Evolutionary conservation across 1,140 invertebrate genomes (phyloP), one percentile per base, ranked within the genome.

Genomic region (Asbolus verrucosus): DNA sequence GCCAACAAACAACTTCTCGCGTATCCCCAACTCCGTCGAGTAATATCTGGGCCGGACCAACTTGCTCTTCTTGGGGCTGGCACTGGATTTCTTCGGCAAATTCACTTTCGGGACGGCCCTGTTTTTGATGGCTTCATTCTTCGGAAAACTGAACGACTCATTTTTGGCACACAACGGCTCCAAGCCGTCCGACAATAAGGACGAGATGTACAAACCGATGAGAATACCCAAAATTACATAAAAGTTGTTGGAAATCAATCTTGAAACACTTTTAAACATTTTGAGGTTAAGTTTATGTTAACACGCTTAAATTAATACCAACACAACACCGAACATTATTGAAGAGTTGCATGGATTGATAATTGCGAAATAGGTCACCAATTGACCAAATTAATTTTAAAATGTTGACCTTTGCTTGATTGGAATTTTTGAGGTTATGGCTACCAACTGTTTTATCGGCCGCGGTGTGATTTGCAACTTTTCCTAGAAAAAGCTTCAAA

Each of bases 11-110:
- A 97, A 79, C 79, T 94, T 95, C 24, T 95, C 92, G 41, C 90
- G 86, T 43, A 98, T 96, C 1, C 94, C 94, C 24, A 98, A 85
- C 82, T 98, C 95, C 0, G 94, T 95, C 8, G 92, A 94, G 81
- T 95, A 96, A 84, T 96, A 98, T 21, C 95, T 85, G 0, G 95
- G 95, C 3, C 96, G 85, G 24, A 92, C 82, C 59, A 94, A 76
- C 70, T 77, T 75, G 1, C 67, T 39, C 27, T 71, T 74, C 41
- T 77, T 78, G 0, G 61, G 66, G 18, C 70, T 59, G 6, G 33
- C 69, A 24, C 24, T 74, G 2, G 70, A 15, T 62, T 77, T 77
- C 30, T 73, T 73, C 14, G 72, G 61, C 13, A 67, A 24, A 46
- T 27, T 27, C 13, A 71, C 63, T 36, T 65, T 71, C 13, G 68